phyloP scores from a whole-genome alignment of 2,888 invertebrate species.

The Philonicus albiceps region DNA sequence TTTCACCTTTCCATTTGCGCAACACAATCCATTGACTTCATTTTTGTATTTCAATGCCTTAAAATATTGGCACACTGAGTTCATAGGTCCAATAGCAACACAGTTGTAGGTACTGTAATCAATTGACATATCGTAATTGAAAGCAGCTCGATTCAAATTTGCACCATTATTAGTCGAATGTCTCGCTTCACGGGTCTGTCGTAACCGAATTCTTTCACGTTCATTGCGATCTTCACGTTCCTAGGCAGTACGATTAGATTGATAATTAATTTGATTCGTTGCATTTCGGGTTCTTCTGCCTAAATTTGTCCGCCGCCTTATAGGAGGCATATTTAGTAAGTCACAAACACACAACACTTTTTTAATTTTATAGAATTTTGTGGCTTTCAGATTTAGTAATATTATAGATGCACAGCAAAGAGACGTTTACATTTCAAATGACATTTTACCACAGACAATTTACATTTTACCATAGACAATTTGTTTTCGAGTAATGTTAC shows the following conservation, averaged over 20 bases:
- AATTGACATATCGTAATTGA: conserved; percentile 29
- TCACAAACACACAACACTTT: background rate
- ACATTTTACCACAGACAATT: background rate
- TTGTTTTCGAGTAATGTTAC: background rate
- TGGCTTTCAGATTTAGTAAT: background rate
- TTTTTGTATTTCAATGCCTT: background rate
- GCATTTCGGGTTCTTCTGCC: conserved; percentile 51
- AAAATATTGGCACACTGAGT: background rate
- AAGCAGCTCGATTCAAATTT: conserved; percentile 28
- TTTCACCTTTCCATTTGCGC: conserved; percentile 30
- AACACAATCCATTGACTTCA: background rate
- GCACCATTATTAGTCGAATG: no score
- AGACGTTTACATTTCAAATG: background rate
- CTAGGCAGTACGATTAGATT: conserved; percentile 54
- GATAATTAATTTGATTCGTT: conserved; percentile 54
- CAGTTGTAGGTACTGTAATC: conserved; percentile 31
- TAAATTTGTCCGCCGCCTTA: background rate
- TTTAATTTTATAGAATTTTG: background rate
- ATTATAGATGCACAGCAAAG: background rate
- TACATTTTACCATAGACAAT: no score
- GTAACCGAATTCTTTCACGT: conserved; percentile 53
- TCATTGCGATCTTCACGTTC: conserved; percentile 53
- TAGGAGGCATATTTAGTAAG: background rate
- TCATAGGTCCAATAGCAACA: conserved; percentile 28
- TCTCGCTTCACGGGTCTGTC: no score